Percentiles rank a stretch among this genome's conserved stretches.
Conservation (phyloP, 2,113 vertebrate genomes). For the Pelusios castaneus region DNA sequence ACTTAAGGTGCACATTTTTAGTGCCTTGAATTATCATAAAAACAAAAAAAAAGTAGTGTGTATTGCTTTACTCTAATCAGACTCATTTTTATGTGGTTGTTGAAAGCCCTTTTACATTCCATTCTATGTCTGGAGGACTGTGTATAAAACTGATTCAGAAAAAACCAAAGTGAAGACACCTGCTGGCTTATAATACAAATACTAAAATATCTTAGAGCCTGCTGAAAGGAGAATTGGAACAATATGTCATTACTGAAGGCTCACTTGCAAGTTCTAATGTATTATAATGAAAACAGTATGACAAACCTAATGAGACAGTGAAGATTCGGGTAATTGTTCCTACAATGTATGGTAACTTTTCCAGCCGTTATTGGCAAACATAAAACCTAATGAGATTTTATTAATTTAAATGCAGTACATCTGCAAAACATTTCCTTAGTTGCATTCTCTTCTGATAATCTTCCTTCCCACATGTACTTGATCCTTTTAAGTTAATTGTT, state of each 20-base stretch:
- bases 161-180: conserved; percentile 92
- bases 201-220: conserved; percentile 87
- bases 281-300: conserved; percentile 96
- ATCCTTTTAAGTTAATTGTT: conserved; percentile 85
- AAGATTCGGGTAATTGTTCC: conserved; percentile 84
- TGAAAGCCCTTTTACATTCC: conserved; percentile 86
- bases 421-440: conserved; percentile 87
- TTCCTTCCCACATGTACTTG: conserved; percentile 77
- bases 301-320: conserved; percentile 90
- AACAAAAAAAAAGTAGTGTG: conserved; percentile 77
- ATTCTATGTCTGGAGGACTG: conserved; percentile 89
- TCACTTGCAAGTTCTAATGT: conserved; percentile 90
- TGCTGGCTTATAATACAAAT: conserved; percentile 90
- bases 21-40: conserved; percentile 78
- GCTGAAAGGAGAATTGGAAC: conserved; percentile 89
- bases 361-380: conserved; percentile 87
- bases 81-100: conserved; percentile 87
- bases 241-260: conserved; percentile 90
- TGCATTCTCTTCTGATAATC: conserved; percentile 81
- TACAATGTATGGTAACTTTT: conserved; percentile 86
- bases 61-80: conserved; percentile 79
- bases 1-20: conserved; percentile 77
- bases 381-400: conserved; percentile 91
- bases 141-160: conserved; percentile 88
- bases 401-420: conserved; percentile 88